Evolutionary conservation across 2,888 invertebrate genomes (phyloP), one percentile per base, ranked within the genome.

Genomic region (Girardia tigrina): DNA sequence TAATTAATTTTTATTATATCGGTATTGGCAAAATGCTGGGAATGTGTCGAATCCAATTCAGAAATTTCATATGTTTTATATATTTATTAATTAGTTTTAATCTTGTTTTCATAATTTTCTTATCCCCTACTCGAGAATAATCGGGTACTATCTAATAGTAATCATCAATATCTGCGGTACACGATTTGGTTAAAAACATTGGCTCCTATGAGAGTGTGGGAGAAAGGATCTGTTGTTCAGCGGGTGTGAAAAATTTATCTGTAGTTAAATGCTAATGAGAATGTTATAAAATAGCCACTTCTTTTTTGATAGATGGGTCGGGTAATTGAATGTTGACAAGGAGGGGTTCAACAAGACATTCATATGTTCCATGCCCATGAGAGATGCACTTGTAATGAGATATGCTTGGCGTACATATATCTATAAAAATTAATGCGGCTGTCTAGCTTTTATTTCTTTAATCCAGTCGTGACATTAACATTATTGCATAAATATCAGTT

Each of bases 1-100:
- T 56, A 56, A 56, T 56, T 56, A 56, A 56, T 56, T 56, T 56
- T 56, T 56, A 56, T 56, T 56, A 56, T 56, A 56, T 56, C 56
- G 23, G 20, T 56, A 56, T 56, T 56, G 56, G 56, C 56, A 56
- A 56, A 56, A 56, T 56, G 56, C 4, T 56, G 56, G 56, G 56
- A 56, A 56, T 56, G 23, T 56, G 56, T 56, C 56, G 56, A 56
- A 56, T 56, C 56, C 56, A 56, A 56, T 56, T 23, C 56, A 56
- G 56, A 56, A 56, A 56, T 56, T 56, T 56, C 4, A 6, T 56
- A 56, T 56, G 56, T 56, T 56, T 56, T 56, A 56, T 56, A 56
- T 56, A 56, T 56, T 56, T 56, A 56, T 56, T 56, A 56, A 56
- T 56, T 56, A 56, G 56, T 56, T 56, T 56, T 56, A 56, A 56